Evolutionary conservation across 1,140 invertebrate species (phyloP).

Genomic region (Pteromalus puparum): DNA sequence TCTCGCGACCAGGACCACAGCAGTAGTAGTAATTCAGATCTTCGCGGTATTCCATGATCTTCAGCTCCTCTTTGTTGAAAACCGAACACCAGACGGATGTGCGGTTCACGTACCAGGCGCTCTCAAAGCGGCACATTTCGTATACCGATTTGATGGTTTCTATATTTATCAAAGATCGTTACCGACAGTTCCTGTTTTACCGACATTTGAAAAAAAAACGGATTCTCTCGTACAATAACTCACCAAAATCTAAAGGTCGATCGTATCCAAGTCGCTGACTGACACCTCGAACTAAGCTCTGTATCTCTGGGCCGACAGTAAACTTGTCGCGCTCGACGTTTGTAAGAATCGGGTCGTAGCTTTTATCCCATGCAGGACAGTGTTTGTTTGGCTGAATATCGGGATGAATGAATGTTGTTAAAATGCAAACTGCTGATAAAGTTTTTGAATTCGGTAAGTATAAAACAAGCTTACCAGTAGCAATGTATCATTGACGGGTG

Average conservation of each 20-base stretch:
- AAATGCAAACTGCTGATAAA: not conserved
- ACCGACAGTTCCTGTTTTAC: not conserved
- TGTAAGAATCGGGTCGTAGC: slow-evolving; percentile 57
- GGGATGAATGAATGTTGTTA: not conserved
- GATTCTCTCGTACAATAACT: not conserved
- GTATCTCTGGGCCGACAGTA: slow-evolving; percentile 65
- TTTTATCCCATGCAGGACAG: slow-evolving; percentile 60
- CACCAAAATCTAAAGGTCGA: not conserved
- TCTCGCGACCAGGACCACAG: slow-evolving; percentile 82
- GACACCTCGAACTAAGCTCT: slow-evolving; percentile 67
- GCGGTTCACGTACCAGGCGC: slow-evolving; percentile 79
- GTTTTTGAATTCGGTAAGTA: not conserved
- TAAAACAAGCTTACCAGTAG: slow-evolving; percentile 57
- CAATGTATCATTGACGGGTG: slow-evolving; percentile 61
- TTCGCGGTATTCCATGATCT: slow-evolving; percentile 85
- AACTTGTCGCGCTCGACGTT: slow-evolving; percentile 68
- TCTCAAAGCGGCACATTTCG: slow-evolving; percentile 85
- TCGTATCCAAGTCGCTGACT: slow-evolving; percentile 69
- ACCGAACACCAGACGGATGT: slow-evolving; percentile 85
- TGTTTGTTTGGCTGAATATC: slow-evolving; percentile 60
- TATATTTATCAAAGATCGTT: not conserved
- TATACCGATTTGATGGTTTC: slow-evolving; percentile 75
- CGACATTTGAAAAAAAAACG: too few relatives aligned
- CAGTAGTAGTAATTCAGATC: slow-evolving; percentile 88
- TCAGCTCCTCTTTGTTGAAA: slow-evolving; percentile 82